These are phyloP conservation scores for Promerops cafer DNA, from an alignment of 2,113 vertebrate species.

Conservation along the genomic window DNA sequence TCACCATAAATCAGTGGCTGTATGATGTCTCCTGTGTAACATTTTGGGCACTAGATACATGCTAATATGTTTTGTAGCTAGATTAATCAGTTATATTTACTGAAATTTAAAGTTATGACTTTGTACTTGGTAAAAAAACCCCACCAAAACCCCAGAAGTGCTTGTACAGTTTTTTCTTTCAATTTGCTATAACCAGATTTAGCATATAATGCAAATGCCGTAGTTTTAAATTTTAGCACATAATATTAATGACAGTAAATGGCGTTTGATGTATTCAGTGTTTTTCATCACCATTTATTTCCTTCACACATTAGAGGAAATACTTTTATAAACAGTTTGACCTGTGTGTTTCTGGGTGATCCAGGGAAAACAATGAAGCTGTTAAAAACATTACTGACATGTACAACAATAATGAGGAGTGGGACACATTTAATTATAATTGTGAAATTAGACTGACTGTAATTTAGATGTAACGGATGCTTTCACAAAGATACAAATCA, in stretches of 20 bases:
- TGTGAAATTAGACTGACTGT: neutral
- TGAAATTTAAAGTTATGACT: constrained; percentile 8
- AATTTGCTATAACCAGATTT: neutral
- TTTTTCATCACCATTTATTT: neutral
- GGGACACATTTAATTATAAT: neutral
- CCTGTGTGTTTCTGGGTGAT: neutral
- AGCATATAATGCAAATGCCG: neutral
- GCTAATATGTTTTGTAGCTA: neutral
- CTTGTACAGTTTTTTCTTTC: neutral
- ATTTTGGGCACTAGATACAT: neutral
- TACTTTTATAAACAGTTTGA: neutral
- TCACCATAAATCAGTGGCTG: neutral
- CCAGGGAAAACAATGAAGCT: neutral
- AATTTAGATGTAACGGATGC: neutral
- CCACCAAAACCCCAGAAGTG: neutral
- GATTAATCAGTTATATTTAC: neutral
- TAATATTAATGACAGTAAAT: neutral
- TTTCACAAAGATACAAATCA: neutral
- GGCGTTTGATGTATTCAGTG: neutral
- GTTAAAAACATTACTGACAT: neutral
- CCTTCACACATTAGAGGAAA: neutral
- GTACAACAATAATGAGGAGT: neutral
- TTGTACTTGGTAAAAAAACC: neutral
- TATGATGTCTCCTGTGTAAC: neutral
- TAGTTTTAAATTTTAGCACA: neutral